Base-by-base conservation (phyloP, 2,888 invertebrate genomes). In the Rosalia funebris region DNA sequence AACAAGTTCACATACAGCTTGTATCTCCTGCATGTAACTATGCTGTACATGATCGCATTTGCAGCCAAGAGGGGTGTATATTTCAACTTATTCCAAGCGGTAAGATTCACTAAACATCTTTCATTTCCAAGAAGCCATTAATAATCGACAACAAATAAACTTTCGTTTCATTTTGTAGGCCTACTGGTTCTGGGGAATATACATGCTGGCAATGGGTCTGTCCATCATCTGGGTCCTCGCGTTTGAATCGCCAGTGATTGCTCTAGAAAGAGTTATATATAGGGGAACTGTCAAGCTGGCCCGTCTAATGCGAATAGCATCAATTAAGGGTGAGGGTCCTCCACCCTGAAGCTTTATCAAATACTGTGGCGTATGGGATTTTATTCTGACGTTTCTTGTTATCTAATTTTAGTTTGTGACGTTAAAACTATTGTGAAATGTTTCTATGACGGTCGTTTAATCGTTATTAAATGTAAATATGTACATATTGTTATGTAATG, bases 1-100 rank as follows among this genome's bases (percentile, higher is more conserved):
- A 83, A 84, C 1, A 81, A 84, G 10, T 77, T 87, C 9, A 85
- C 85, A 0, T 87, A 84, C 64, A 84, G 84, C 5, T 82, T 86
- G 74, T 87, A 85, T 66, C 71, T 87, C 7, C 69, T 84, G 0
- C 87, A 87, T 71, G 71, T 83, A 9, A 68, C 69, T 14, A 41
- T 62, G 37, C 20, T 67, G 7, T 82, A 62, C 56, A 50, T 59
- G 34, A 57, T 11, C 11, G 57, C 62, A 11, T 71, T 63, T 25
- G 61, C 65, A 10, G 44, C 60, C 41, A 65, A 74, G 53, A 62
- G 63, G n/a, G 66, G 72, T 0, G 52, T 60, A 5, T 69, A 74
- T 60, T 71, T 77, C 39, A 68, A 60, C 2, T 54, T 71, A 44
- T 75, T 73, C 54, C 59, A 71, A 37, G 60, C 72, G 70, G 79